Base-by-base conservation (phyloP, 2,797 vertebrate genomes). In the Perodicticus potto region DNA sequence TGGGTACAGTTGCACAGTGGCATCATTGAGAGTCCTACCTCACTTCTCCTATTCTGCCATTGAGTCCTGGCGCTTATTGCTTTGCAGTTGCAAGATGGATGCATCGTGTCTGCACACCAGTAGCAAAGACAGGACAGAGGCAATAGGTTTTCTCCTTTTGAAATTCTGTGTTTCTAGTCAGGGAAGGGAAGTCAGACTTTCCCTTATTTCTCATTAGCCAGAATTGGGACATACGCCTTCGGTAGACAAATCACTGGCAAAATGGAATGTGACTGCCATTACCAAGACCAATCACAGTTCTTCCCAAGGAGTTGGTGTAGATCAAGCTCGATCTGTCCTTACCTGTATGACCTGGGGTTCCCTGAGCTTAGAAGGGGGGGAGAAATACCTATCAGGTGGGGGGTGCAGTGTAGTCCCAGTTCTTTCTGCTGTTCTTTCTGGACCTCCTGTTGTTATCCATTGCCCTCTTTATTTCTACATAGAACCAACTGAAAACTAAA, bases 201-300 rank as follows among this genome's bases (percentile, higher is more conserved):
- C 70, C 72, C 29, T 57, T 70, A 82, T 77, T 95, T 93, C 65
- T 82, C 57, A 80, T 74, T 93, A 76, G 59, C 65, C 9, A 49
- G 77, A 76, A 83, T n/a, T 76, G 78, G 43, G 43, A 91, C 74
- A 37, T 70, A 25, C 6, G 20, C 17, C 40, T n/a, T 57, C 7
- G 22, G 19, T 67, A 29, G 63, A 23, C 81, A 34, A 73, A 45
- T 73, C 40, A 22, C 7, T 34, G 40, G 53, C 49, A 82, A 45
- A 78, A 45, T 45, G 27, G 57, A 74, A 80, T 10, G 86, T 61
- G 76, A 70, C 25, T 34, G 49, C 32, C 19, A 2, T 29, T 61
- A n/a, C n/a, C 49, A 73, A 82, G 78, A 86, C 17, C 69, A 70
- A 45, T 94, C 22, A 53, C 7, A 82, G 59, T 40, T 37, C 70